A percentile compares a stretch with the other conserved stretches of the same genome.
Evolutionary conservation across 1,140 invertebrate genomes (phyloP).

Genomic region (Oedothorax gibbosus): DNA sequence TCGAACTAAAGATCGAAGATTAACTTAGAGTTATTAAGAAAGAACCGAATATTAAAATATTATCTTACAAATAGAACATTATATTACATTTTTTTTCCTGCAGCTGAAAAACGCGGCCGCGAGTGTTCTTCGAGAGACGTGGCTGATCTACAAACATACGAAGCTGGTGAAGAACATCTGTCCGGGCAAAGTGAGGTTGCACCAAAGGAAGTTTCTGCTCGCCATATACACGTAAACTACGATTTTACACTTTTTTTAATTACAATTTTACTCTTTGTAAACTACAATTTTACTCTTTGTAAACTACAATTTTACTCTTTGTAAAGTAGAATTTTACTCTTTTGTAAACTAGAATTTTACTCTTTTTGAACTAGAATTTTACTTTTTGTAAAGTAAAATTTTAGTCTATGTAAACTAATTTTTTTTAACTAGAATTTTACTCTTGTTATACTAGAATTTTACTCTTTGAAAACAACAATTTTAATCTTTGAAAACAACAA

Average conservation of each 20-base stretch:
- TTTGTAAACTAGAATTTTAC: neutral
- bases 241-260: neutral
- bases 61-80: too few relatives aligned
- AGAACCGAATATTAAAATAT: too few relatives aligned
- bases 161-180: slow-evolving; percentile 97
- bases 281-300: neutral
- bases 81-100: slow-evolving; percentile 64
- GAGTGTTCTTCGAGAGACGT: slow-evolving; percentile 98
- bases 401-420: too few relatives aligned
- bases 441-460: too few relatives aligned
- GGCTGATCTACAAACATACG: slow-evolving; percentile 99
- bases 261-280: neutral
- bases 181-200: slow-evolving; percentile 92
- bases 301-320: neutral
- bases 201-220: slow-evolving; percentile 99
- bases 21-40: too few relatives aligned
- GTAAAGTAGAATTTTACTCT: neutral
- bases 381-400: too few relatives aligned
- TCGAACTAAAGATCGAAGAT: too few relatives aligned
- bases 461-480: too few relatives aligned
- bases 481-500: too few relatives aligned
- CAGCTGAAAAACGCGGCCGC: slow-evolving; percentile 99
- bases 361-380: too few relatives aligned
- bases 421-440: too few relatives aligned
- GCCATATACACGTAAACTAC: slow-evolving; percentile 95